Evolutionary conservation across 2,888 invertebrate genomes (phyloP).

Genomic region (Chromoteleia sp.): DNA sequence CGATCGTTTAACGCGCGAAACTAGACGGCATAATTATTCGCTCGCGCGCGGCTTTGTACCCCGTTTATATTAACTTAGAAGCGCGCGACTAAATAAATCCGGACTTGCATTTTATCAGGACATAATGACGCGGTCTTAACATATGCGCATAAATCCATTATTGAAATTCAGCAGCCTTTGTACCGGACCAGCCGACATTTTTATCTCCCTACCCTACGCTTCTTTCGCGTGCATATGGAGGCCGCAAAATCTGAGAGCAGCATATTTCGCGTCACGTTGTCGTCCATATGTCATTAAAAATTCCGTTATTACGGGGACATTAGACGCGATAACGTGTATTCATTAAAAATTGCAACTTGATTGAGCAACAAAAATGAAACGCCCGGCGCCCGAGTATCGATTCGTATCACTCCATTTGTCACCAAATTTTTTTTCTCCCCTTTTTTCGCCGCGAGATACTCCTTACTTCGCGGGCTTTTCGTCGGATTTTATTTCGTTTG

Average conservation of each 20-base stretch:
- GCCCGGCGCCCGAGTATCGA: slow-evolving; percentile 40
- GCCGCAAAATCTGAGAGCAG: slow-evolving; percentile 72
- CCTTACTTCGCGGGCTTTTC: not conserved
- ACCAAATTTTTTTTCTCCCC: not conserved
- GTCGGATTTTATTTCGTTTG: slow-evolving; percentile 30
- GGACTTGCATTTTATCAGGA: slow-evolving; percentile 66
- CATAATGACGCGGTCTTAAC: slow-evolving; percentile 81
- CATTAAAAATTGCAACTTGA: slow-evolving; percentile 64
- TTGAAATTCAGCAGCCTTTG: slow-evolving; percentile 82
- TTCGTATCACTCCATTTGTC: slow-evolving; percentile 43
- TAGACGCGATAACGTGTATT: slow-evolving; percentile 63
- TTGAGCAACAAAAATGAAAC: slow-evolving; percentile 58
- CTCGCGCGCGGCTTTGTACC: slow-evolving; percentile 1
- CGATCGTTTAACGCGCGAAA: slow-evolving; percentile 8
- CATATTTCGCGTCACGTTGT: slow-evolving; percentile 74
- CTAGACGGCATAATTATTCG: slow-evolving; percentile 50
- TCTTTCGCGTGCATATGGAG: slow-evolving; percentile 78
- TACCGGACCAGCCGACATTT: slow-evolving; percentile 73
- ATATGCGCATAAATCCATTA: slow-evolving; percentile 85
- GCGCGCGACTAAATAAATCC: slow-evolving; percentile 44
- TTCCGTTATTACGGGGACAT: slow-evolving; percentile 75
- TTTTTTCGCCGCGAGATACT: slow-evolving; percentile 19
- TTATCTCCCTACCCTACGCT: slow-evolving; percentile 70
- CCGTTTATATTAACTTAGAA: slow-evolving; percentile 59
- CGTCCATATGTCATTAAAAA: slow-evolving; percentile 79